Conservation (phyloP, 2,888 invertebrate genomes). For the Drosophila demipolita region DNA sequence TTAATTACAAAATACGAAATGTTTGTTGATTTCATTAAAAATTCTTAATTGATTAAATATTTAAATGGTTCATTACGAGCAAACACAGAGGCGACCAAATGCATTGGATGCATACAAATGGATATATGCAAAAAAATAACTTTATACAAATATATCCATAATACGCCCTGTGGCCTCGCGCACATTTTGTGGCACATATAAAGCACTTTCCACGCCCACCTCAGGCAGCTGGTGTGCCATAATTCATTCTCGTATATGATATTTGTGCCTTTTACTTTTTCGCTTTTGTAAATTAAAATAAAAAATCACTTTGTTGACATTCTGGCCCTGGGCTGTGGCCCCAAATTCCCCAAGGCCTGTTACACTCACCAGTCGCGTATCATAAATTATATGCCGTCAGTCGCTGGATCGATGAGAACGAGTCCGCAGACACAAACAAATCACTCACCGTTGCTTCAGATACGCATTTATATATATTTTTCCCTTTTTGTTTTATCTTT, state of each 20-base stretch:
- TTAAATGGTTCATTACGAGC: constrained; percentile 57
- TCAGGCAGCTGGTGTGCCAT: constrained; percentile 59
- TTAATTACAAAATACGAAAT: constrained; percentile 27
- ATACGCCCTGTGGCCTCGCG: constrained; percentile 22
- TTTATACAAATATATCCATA: constrained; percentile 7
- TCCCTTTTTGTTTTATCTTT: constrained; percentile 13
- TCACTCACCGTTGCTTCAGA: constrained; percentile 21
- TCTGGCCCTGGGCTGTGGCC: constrained; percentile 25
- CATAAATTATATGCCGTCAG: constrained; percentile 52
- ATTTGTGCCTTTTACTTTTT: constrained; percentile 37
- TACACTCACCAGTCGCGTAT: constrained; percentile 28
- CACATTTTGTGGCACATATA: constrained; percentile 36
- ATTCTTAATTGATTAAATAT: constrained; percentile 44
- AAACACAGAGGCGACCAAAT: not conserved
- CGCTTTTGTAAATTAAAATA: constrained; percentile 56
- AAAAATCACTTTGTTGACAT: constrained; percentile 74
- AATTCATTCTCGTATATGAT: constrained; percentile 56
- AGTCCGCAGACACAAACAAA: constrained; percentile 9
- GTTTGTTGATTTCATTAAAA: constrained; percentile 44
- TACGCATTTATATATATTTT: constrained; percentile 12
- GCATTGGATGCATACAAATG: not conserved
- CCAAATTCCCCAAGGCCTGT: constrained; percentile 7
- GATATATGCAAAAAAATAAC: not conserved
- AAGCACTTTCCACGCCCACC: constrained; percentile 43
- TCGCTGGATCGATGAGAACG: constrained; percentile 36